Evolutionary conservation across 2,113 vertebrate species (phyloP).

Genomic region (Nyctereutes procyonoides): DNA sequence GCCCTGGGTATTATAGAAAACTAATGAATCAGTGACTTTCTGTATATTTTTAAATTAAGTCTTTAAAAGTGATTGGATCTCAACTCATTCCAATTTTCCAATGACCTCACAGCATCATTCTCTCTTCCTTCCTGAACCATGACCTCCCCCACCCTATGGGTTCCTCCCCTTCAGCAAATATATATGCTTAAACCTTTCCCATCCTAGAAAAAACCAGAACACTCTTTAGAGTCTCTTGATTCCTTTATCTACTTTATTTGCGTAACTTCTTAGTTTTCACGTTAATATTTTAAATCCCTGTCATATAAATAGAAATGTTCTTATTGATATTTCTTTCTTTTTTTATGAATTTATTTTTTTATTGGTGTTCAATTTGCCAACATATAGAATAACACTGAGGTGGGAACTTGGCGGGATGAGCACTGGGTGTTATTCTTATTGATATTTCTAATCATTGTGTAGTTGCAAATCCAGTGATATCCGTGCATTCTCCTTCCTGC

Average conservation of each 20-base stretch:
- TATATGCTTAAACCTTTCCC: not conserved
- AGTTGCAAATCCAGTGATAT: not conserved
- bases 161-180: not conserved
- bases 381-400: no score
- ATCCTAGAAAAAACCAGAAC: not conserved
- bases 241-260: not conserved
- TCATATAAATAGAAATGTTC: constrained; percentile 2
- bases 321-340: not conserved
- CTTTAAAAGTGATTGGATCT: not conserved
- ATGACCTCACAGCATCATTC: not conserved
- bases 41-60: not conserved
- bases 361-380: no score
- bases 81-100: not conserved
- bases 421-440: not conserved
- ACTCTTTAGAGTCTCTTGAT: not conserved
- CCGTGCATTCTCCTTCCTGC: not conserved
- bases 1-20: no score
- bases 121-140: not conserved
- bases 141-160: not conserved
- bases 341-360: no score
- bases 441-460: not conserved
- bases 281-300: constrained; percentile 22
- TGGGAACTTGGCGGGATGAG: no score
- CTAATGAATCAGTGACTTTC: not conserved
- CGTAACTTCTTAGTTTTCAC: not conserved